Evolutionary conservation across 2,888 invertebrate genomes (phyloP), one percentile per base, ranked within the genome.

Genomic region (Aporophyla lueneburgensis): DNA sequence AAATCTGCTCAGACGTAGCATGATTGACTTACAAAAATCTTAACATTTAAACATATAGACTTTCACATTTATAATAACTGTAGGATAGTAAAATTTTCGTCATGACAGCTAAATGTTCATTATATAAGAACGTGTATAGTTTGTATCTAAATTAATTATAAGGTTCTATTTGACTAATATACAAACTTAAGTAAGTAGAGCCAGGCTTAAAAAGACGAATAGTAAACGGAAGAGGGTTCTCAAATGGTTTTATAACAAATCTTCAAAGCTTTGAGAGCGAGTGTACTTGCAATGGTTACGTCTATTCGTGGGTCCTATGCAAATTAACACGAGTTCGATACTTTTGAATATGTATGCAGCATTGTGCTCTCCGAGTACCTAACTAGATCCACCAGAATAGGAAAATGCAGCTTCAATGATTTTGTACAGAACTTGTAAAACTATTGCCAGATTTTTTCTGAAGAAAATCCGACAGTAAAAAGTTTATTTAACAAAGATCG

Each of bases 331-430:
- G 80, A 84, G 78, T 87, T 86, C 87, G 87, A 89, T 86, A 86
- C 89, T 86, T 86, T 81, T 89, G 89, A 89, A 89, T 89, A 89
- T 89, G 85, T 83, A 89, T 89, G 86, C 54, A 27, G 59, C 21
- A 21, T 65, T 69, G 80, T 74, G 63, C 43, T 62, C 58, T 14
- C 24, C n/a, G 63, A 74, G 68, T 69, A 81, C 53, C 59, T 76
- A 70, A 77, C 49, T 63, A 53, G 49, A 71, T 79, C 71, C 66
- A 62, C 10, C 24, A 62, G 54, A 10, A 49, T 66, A 21, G 27
- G 33, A 9, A 62, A 75, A 67, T 79, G 33, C 27, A 65, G 12
- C 24, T 54, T 19, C 54, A 56, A 56, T 54, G 40, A 46, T 67
- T 61, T 65, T 53, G 1, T n/a, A 69, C 40, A 56, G 46, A 61